Conservation (phyloP, 23 tunicate genomes). For the Phallusia fumigata region DNA sequence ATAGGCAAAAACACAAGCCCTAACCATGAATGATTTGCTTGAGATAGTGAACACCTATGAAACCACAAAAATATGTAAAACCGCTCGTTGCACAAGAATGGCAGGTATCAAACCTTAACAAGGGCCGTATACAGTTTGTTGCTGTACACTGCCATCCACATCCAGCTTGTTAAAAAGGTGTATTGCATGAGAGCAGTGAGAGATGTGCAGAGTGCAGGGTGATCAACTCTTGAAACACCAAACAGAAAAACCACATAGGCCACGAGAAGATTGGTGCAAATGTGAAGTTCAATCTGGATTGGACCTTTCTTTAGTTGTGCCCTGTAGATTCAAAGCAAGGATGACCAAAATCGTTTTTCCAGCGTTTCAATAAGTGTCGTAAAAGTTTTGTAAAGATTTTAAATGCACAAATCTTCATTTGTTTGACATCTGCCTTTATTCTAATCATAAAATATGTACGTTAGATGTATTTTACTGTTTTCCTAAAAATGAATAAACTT, state of each 20-base stretch:
- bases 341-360: no score
- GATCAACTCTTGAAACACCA: slow-evolving; percentile 35
- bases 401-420: no score
- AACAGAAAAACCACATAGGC: slow-evolving; percentile 48
- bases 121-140: slow-evolving; percentile 51
- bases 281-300: slow-evolving; percentile 42
- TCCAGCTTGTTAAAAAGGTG: slow-evolving; percentile 62
- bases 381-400: no score
- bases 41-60: background rate
- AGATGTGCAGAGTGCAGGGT: slow-evolving; percentile 19
- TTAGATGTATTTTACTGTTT: no score
- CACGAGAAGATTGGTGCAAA: slow-evolving; percentile 33
- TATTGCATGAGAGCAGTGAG: slow-evolving; percentile 62
- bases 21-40: slow-evolving; percentile 15
- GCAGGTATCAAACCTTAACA: slow-evolving; percentile 21
- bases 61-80: background rate
- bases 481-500: no score
- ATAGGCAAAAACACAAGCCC: slow-evolving; percentile 48
- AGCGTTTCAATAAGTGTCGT: no score
- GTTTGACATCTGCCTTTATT: no score
- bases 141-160: slow-evolving; percentile 75
- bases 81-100: background rate
- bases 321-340: background rate
- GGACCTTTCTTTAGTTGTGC: background rate
- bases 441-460: no score